Percentiles rank a stretch among this genome's conserved stretches.
Evolutionary conservation across 2,888 invertebrate genomes (phyloP).

Genomic region (Agrotis ipsilon): DNA sequence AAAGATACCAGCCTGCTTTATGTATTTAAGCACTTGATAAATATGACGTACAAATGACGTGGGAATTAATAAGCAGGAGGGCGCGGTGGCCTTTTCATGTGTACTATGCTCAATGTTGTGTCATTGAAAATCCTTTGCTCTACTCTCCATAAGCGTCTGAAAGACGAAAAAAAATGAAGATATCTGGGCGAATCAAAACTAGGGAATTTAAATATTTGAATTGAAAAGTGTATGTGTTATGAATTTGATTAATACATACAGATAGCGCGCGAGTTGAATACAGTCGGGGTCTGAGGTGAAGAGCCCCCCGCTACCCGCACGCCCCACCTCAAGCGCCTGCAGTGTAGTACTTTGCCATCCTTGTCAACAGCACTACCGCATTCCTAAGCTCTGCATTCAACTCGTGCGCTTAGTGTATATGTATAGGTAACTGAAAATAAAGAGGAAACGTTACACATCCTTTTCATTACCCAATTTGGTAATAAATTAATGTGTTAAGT

Average conservation of each 20-base stretch:
- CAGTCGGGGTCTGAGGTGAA: too few relatives aligned
- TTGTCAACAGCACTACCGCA: too few relatives aligned
- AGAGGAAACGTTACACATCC: constrained; percentile 6
- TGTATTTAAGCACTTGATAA: not conserved
- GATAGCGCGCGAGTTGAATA: too few relatives aligned
- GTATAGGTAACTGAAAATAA: constrained; percentile 1
- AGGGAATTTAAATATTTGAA: not conserved
- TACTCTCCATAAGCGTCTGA: not conserved
- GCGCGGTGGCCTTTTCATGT: not conserved
- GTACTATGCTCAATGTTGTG: not conserved
- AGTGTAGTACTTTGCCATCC: too few relatives aligned
- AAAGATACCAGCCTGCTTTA: not conserved
- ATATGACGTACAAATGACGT: not conserved
- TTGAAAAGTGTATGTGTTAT: constrained; percentile 4
- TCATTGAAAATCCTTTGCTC: constrained; percentile 1
- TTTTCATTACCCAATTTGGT: constrained; percentile 22
- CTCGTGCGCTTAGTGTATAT: too few relatives aligned
- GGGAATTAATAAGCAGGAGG: not conserved
- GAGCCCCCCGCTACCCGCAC: too few relatives aligned
- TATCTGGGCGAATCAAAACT: too few relatives aligned
- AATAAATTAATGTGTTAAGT: constrained; percentile 14
- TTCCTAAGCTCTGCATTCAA: too few relatives aligned
- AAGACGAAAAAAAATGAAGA: too few relatives aligned
- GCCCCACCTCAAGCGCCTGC: too few relatives aligned
- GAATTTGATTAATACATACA: constrained; percentile 10